Evolutionary conservation across 2,797 vertebrate species (phyloP).

Genomic region (Malacoraja senta): DNA sequence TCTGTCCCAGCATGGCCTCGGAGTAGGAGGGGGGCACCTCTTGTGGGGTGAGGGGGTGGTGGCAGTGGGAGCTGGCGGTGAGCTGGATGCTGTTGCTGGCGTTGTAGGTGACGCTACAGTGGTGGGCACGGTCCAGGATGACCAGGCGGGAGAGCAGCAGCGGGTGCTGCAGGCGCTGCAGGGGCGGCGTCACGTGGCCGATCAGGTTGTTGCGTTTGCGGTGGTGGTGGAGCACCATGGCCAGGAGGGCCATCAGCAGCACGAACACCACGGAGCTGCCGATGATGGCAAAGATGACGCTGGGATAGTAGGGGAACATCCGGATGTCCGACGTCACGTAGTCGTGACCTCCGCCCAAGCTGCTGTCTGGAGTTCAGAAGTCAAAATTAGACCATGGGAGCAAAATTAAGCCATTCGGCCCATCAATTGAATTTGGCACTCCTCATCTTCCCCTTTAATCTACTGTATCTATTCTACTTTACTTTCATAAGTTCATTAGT

Average conservation of each 20-base stretch:
- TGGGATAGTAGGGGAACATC: conserved; percentile 81
- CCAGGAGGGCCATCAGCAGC: conserved; percentile 83
- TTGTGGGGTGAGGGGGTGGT: conserved; percentile 64
- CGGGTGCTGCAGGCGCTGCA: conserved; percentile 79
- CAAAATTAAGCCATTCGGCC: too few relatives aligned
- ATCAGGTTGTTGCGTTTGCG: conserved; percentile 84
- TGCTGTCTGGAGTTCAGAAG: conserved; percentile 56
- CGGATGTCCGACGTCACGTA: conserved; percentile 86
- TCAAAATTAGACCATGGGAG: too few relatives aligned
- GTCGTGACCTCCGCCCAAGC: conserved; percentile 66
- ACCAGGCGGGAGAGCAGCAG: conserved; percentile 87
- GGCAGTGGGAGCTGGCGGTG: conserved; percentile 70
- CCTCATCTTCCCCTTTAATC: too few relatives aligned
- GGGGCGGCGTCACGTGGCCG: conserved; percentile 66
- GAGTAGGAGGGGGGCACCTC: conserved; percentile 82
- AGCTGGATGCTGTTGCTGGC: conserved; percentile 79
- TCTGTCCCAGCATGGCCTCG: conserved; percentile 83
- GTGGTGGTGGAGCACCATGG: conserved; percentile 87
- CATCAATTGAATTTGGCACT: too few relatives aligned
- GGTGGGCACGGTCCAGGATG: conserved; percentile 80
- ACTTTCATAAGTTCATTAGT: too few relatives aligned
- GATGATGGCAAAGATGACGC: conserved; percentile 89
- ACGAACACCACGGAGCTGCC: conserved; percentile 91
- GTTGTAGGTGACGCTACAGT: conserved; percentile 70
- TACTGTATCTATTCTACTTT: too few relatives aligned